Percentiles rank a stretch among this genome's conserved stretches.
Evolutionary conservation across 1,140 invertebrate genomes (phyloP).

Genomic region (Drosophila truncata): DNA sequence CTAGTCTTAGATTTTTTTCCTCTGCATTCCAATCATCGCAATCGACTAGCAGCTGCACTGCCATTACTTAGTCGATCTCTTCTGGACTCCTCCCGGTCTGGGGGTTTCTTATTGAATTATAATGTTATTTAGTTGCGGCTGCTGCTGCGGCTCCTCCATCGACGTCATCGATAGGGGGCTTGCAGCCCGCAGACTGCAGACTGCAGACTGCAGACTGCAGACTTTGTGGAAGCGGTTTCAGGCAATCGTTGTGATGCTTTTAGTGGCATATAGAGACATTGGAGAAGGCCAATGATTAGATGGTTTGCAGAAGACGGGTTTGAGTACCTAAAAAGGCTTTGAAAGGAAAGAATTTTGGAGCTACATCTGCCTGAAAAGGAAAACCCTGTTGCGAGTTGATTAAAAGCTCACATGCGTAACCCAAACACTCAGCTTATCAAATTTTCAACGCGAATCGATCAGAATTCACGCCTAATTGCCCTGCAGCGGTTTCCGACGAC

Average conservation of each 20-base stretch:
- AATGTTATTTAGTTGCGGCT: conserved; percentile 64
- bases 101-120: conserved; percentile 76
- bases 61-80: conserved; percentile 36
- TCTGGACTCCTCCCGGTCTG: conserved; percentile 38
- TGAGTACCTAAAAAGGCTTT: background rate
- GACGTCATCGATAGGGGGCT: conserved; percentile 66
- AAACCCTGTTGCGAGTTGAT: background rate
- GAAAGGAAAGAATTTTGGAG: background rate
- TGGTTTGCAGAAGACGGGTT: background rate
- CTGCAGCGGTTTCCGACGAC: conserved; percentile 11
- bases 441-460: conserved; percentile 64
- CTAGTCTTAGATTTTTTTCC: no score
- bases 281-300: conserved; percentile 7
- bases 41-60: conserved; percentile 52
- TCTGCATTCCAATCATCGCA: conserved; percentile 9
- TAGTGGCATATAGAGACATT: conserved; percentile 59
- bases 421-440: conserved; percentile 59
- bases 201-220: conserved; percentile 31
- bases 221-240: conserved; percentile 31
- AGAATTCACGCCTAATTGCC: conserved; percentile 63
- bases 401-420: conserved; percentile 49
- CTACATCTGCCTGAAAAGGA: background rate
- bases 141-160: conserved; percentile 31
- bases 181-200: conserved; percentile 23
- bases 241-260: conserved; percentile 18